phyloP scores from a whole-genome alignment of 1,140 invertebrate species.

The Apis dorsata region DNA sequence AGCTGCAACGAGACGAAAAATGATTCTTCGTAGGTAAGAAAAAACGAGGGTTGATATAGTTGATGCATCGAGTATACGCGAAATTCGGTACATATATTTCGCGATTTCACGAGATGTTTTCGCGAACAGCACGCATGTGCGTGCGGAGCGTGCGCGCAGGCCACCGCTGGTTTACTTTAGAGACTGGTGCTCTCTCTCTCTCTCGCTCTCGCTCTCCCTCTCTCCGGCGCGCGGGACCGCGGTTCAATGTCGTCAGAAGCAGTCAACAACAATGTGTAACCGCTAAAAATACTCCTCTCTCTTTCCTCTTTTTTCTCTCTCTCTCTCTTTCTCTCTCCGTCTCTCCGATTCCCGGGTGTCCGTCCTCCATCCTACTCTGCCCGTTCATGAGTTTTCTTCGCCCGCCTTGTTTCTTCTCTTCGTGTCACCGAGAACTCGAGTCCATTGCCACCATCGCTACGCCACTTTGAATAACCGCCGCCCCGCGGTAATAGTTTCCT shows the following conservation, averaged over 20 bases:
- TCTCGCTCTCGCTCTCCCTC: too few species aligned
- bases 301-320: constrained; percentile 57
- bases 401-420: constrained; percentile 40
- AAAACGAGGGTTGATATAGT: too few species aligned
- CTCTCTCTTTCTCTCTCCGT: neutral
- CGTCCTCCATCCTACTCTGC: constrained; percentile 18
- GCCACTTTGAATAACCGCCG: constrained; percentile 26
- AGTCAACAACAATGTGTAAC: constrained; percentile 78
- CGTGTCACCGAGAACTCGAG: constrained; percentile 19
- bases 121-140: constrained; percentile 15
- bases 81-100: neutral
- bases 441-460: constrained; percentile 8
- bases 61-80: neutral
- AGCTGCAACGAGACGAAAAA: neutral
- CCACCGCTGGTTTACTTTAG: constrained; percentile 43
- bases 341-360: constrained; percentile 18
- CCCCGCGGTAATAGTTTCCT: neutral
- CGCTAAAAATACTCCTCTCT: constrained; percentile 77
- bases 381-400: constrained; percentile 63
- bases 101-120: constrained; percentile 17
- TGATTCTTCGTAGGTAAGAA: neutral
- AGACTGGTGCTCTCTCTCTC: neutral
- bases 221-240: constrained; percentile 54
- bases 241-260: constrained; percentile 75
- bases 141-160: constrained; percentile 35